Evolutionary conservation across 2,888 invertebrate genomes (phyloP).

Genomic region (Polyploca ridens): DNA sequence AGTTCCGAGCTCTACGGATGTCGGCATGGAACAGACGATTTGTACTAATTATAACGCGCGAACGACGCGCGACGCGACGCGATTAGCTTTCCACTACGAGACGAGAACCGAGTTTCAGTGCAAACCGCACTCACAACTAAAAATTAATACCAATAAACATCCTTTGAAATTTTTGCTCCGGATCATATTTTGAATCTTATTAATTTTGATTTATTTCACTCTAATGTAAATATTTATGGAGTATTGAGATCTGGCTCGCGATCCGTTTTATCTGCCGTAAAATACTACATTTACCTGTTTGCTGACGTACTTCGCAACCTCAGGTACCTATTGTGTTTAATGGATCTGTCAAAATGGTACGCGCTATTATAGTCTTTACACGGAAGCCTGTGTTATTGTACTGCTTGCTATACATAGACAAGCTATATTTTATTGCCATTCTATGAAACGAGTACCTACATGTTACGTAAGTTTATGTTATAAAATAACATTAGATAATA

Average conservation of each 20-base stretch:
- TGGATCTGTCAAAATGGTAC: constrained; percentile 8
- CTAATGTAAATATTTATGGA: constrained; percentile 11
- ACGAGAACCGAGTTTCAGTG: constrained; percentile 34
- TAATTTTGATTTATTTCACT: constrained; percentile 14
- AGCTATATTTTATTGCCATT: too few relatives aligned
- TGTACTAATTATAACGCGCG: constrained; percentile 84
- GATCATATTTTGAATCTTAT: constrained; percentile 7
- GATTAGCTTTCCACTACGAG: constrained; percentile 74
- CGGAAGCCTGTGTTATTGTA: background rate
- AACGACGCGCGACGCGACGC: constrained; percentile 70
- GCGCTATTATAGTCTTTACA: background rate
- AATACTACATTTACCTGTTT: constrained; percentile 14
- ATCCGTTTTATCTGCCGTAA: constrained; percentile 7
- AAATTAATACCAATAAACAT: constrained; percentile 2
- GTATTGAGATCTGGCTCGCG: constrained; percentile 13
- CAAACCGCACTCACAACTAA: constrained; percentile 32
- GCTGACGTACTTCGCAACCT: constrained; percentile 10
- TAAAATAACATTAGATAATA: too few relatives aligned
- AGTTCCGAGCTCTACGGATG: constrained; percentile 47
- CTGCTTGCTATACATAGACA: background rate
- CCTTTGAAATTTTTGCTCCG: constrained; percentile 9
- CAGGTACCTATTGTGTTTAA: background rate
- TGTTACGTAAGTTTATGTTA: too few relatives aligned
- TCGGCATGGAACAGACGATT: constrained; percentile 68
- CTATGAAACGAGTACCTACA: too few relatives aligned